These are phyloP conservation scores for Hydra vulgaris DNA, from an alignment of 30 jellyfish, hydroid and myxozoan genomes.

Conservation along the genomic window DNA sequence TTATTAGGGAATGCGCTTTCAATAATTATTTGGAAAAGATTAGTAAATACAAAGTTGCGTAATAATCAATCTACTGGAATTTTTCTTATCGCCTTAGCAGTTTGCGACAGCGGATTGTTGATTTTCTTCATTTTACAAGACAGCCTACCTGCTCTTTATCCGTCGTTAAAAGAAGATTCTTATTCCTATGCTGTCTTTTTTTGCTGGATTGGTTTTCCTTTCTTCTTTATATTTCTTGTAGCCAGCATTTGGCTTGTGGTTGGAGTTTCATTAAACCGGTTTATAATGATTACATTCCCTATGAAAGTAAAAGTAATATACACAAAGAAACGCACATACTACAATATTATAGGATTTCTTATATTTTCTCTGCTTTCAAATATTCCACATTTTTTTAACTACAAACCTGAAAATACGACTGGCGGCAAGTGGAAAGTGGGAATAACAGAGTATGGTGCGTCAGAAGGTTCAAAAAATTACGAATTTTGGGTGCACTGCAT, in stretches of 20 bases:
- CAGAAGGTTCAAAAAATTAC: slow-evolving; percentile 59
- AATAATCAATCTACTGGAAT: slow-evolving; percentile 49
- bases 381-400: slow-evolving; percentile 70
- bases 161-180: slow-evolving; percentile 31
- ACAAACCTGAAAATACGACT: slow-evolving; percentile 38
- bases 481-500: slow-evolving; percentile 89
- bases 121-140: slow-evolving; percentile 58
- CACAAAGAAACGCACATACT: slow-evolving; percentile 54
- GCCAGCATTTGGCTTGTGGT: slow-evolving; percentile 75
- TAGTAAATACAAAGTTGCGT: slow-evolving; percentile 39
- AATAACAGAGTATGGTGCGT: slow-evolving; percentile 45
- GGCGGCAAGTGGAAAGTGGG: slow-evolving; percentile 36
- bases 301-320: slow-evolving; percentile 43
- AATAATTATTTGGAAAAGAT: slow-evolving; percentile 43
- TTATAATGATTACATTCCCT: slow-evolving; percentile 60
- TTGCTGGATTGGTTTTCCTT: slow-evolving; percentile 62
- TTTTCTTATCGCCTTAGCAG: slow-evolving; percentile 55
- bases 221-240: slow-evolving; percentile 59
- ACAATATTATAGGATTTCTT: slow-evolving; percentile 41
- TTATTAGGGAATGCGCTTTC: slow-evolving; percentile 59
- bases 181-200: slow-evolving; percentile 48
- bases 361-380: slow-evolving; percentile 38
- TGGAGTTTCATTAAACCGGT: slow-evolving; percentile 70
- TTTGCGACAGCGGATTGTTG: slow-evolving; percentile 75
- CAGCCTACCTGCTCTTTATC: slow-evolving; percentile 34